Evolutionary conservation across 2,888 invertebrate genomes (phyloP), one percentile per base, ranked within the genome.

Genomic region (Tenthredo scrophulariae): DNA sequence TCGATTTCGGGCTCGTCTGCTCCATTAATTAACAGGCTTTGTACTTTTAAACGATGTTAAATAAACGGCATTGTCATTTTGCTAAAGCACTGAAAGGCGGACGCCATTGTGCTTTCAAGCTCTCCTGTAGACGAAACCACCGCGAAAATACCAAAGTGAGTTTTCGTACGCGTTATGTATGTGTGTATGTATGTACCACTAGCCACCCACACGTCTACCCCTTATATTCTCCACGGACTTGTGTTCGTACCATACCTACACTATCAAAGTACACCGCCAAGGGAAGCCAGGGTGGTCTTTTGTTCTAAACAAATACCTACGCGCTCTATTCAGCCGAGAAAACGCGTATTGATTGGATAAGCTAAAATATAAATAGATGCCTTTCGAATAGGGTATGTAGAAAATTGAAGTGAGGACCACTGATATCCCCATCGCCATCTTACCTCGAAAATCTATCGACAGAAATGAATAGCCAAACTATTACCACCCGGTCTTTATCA

Each of bases 41-140:
- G 92, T 93, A 92, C 91, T 92, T 92, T 93, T 93, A 93, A 93
- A 93, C 92, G 93, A 93, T 93, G 93, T 93, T 93, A 93, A 93
- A 93, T 93, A 93, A 93, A 93, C 91, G 92, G 91, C 88, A 91
- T 93, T 93, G 93, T 93, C 88, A 90, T 88, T 87, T 88, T 88
- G 90, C 91, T 91, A 92, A 92, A 92, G 91, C 91, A 91, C 90
- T 91, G 91, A 92, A 91, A 91, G 90, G 91, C 91, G 89, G 91
- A 90, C 89, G 90, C 91, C 91, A 93, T 93, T 93, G 91, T 92
- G 89, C 89, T 67, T 67, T 67, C 4, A 67, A 67, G 33, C 67
- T 67, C 67, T 79, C 58, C 80, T 43, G 67, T 33, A 67, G 74
- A 43, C 58, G 62, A 80, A 80, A 80, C 50, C 46, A 74, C 43